These are phyloP conservation scores for Ophiothrix spiculata DNA, from an alignment of 35 echinoderm and acorn worm species.

Conservation along the genomic window DNA sequence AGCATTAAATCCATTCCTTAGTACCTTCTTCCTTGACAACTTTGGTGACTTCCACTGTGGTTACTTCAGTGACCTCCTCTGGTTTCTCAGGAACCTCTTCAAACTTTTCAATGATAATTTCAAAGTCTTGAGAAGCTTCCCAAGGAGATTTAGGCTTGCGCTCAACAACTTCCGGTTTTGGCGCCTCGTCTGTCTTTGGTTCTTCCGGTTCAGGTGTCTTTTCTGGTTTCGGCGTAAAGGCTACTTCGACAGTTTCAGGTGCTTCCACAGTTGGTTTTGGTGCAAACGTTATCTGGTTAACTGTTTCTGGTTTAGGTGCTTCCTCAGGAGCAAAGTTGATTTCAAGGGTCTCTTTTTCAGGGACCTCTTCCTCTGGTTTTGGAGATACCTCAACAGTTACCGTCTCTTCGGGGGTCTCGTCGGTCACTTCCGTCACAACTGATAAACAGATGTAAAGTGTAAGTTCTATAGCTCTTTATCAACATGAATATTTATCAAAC, in stretches of 20 bases:
- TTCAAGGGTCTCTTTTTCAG: neutral
- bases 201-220: no score
- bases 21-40: conserved; percentile 1
- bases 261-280: conserved; percentile 9
- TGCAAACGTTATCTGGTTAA: neutral
- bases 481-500: no score
- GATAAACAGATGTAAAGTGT: no score
- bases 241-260: conserved; percentile 18
- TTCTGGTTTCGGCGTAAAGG: neutral
- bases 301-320: neutral
- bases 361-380: neutral
- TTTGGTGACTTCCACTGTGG: conserved; percentile 21
- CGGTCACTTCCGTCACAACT: neutral
- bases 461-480: no score
- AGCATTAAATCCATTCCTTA: neutral
- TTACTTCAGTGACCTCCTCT: conserved; percentile 28
- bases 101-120: neutral
- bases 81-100: no score
- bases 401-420: neutral
- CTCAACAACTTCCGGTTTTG: neutral
- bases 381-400: neutral
- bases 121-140: neutral
- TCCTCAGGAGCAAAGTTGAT: neutral
- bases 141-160: neutral
- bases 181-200: neutral